Conservation (phyloP, 2,888 invertebrate species). For the Limnephilus rhombicus region DNA sequence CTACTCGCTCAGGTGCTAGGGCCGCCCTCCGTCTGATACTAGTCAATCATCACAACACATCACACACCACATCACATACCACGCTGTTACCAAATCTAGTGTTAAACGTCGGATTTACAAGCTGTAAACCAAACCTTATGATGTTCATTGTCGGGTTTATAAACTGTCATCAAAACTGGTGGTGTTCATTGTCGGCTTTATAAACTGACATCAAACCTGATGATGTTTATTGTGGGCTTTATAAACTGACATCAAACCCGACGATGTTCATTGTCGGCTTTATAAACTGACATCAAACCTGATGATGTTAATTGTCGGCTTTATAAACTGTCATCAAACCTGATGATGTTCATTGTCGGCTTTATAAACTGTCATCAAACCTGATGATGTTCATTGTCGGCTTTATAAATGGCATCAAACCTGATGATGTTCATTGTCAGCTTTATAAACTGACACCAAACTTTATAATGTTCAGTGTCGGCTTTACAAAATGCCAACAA, state of each 20-base stretch:
- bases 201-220: too few species aligned
- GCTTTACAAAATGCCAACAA: not conserved
- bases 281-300: not conserved
- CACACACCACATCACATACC: not conserved
- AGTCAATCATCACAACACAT: constrained; percentile 7
- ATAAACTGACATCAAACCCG: too few species aligned
- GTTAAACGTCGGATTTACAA: not conserved
- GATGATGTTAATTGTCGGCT: not conserved
- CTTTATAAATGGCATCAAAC: not conserved
- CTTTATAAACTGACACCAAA: too few species aligned
- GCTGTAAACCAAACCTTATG: not conserved
- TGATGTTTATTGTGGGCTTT: too few species aligned
- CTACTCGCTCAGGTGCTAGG: constrained; percentile 52
- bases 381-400: not conserved
- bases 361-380: not conserved
- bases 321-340: not conserved
- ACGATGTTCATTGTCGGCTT: too few species aligned
- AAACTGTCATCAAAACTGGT: not conserved
- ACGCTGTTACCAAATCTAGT: not conserved
- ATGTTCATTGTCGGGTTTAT: not conserved
- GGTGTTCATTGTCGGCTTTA: not conserved
- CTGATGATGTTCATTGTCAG: not conserved
- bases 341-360: too few species aligned
- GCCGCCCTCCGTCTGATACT: constrained; percentile 13
- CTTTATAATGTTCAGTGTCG: too few species aligned